Evolutionary conservation across 2,797 vertebrate genomes (phyloP), one percentile per base, ranked within the genome.

Genomic region (Parauchenoglanis ngamensis): DNA sequence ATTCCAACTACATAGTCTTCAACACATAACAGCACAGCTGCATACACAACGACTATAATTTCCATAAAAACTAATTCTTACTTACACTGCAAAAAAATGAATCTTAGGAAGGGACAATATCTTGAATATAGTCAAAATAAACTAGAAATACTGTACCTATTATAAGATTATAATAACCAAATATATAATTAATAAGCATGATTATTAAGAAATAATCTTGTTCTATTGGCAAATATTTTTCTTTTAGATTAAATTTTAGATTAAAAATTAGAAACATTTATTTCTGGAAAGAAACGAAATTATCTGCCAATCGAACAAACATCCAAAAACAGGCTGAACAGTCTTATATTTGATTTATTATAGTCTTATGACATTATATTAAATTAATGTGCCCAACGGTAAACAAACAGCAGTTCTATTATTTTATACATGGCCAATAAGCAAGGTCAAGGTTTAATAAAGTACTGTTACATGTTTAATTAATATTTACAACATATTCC

Each of bases 321-420:
- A 49, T 73, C 8, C 23, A 49, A 73, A 35, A n/a, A 49, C 70
- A 75, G 44, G 23, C 40, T 15, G 4, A 75, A 75, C 6, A 49
- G 5, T 40, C 12, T 35, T 13, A 49, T 75, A 3, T 44, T 46
- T 73, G 21, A 76, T n/a, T 52, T n/a, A 28, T 7, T 52, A 75
- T 49, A 2, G n/a, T 52, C 15, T 35, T 68, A 68, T 31, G 31
- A 75, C 3, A 40, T 40, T 40, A 40, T 73, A 25, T 46, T 25
- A 46, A 3, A 46, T 73, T 25, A 73, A 73, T 44, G 10, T 72
- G 90, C 86, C 92, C 91, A 90, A 92, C 85, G n/a, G 75, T 46
- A 40, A 56, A 35, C 7, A 19, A 68, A 21, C 28, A 31, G 28
- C 21, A 54, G 8, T 35, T 52, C n/a, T 19, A 54, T 54, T 54